A percentile compares a stretch with the other conserved stretches of the same genome.
phyloP scores from a whole-genome alignment of 2,113 vertebrate species.

The Aviceda subcristata region DNA sequence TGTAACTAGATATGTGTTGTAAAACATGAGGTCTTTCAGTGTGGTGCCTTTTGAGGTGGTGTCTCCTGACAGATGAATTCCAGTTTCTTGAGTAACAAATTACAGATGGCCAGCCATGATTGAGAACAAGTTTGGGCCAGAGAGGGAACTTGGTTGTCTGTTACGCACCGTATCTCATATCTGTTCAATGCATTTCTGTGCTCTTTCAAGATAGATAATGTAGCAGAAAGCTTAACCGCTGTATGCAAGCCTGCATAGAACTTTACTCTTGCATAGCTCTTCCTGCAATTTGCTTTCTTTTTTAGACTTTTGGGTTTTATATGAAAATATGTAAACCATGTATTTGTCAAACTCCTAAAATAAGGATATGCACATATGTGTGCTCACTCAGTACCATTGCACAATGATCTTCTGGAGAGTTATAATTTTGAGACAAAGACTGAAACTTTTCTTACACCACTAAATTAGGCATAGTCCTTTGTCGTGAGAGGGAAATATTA shows the following conservation, averaged over 20 bases:
- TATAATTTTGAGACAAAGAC: not conserved
- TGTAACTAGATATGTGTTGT: not conserved
- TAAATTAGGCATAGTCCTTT: not conserved
- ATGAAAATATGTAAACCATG: not conserved
- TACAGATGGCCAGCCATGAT: not conserved
- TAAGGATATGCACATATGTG: not conserved
- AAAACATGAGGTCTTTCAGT: not conserved
- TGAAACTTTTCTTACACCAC: not conserved
- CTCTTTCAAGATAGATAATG: not conserved
- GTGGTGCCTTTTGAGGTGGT: not conserved
- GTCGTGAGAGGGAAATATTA: not conserved
- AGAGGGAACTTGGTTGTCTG: not conserved
- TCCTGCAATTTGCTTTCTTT: not conserved
- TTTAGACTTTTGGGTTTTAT: not conserved
- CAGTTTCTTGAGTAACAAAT: not conserved
- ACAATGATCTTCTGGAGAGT: not conserved
- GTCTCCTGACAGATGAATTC: not conserved
- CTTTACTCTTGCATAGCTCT: not conserved
- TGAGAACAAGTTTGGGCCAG: not conserved
- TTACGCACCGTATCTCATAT: not conserved
- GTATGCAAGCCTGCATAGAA: not conserved
- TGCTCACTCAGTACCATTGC: not conserved
- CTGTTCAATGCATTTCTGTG: not conserved
- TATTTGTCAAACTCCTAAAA: not conserved
- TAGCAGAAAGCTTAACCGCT: not conserved